Evolutionary conservation across 2,113 vertebrate species (phyloP).

Genomic region (Chaetodon trifascialis): DNA sequence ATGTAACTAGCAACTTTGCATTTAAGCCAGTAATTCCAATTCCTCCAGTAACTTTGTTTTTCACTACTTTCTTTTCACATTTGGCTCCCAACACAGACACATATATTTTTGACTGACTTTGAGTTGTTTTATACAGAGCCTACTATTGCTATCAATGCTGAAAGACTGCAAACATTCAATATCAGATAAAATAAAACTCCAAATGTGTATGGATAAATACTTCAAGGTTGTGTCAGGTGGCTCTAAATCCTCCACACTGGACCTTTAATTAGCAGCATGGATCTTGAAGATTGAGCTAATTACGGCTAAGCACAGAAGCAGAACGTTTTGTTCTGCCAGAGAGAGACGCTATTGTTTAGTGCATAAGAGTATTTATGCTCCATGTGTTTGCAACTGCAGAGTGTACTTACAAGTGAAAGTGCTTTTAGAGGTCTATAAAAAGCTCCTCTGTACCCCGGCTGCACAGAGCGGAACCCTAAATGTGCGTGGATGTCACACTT

Average conservation of each 20-base stretch:
- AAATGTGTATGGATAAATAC: background rate
- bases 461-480: background rate
- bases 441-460: background rate
- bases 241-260: too few relatives aligned
- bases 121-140: background rate
- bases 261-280: background rate
- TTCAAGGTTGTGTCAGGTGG: too few relatives aligned
- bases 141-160: background rate
- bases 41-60: background rate
- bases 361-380: background rate
- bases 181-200: background rate
- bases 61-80: background rate
- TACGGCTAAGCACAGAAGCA: background rate
- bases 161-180: background rate
- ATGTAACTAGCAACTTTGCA: slow-evolving; percentile 32
- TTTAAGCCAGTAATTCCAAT: slow-evolving; percentile 15
- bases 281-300: slow-evolving; percentile 11
- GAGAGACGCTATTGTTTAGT: background rate
- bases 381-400: background rate
- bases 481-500: background rate
- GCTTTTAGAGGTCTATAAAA: background rate
- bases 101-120: slow-evolving; percentile 7
- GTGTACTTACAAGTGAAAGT: background rate
- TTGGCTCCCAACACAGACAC: background rate
- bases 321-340: background rate